Base-by-base conservation (phyloP, 1,140 invertebrate species). In the Drosophila melanica region DNA sequence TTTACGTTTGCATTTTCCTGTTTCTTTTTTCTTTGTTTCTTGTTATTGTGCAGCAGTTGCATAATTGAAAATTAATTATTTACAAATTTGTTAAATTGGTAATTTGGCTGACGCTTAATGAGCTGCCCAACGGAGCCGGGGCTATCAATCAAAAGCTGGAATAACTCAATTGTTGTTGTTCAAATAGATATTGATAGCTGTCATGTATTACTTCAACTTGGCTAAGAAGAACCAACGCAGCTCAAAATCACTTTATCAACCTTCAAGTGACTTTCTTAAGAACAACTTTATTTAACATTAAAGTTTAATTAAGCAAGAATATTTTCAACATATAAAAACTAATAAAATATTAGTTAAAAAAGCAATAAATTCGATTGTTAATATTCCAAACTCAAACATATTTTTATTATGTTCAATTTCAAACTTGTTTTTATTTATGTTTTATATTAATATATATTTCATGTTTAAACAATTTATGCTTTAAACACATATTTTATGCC, bases 31-130 rank as follows among this genome's bases (percentile, higher is more conserved):
- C 11, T 23, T 45, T 16, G 10, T 30, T 55, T 10, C 35, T 68
- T 57, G 75, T 74, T 33, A 30, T 75, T 54, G 47, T 63, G 27
- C 39, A 68, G 39, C 75, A 73, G 67, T 79, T 81, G 82, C 79
- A 86, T 86, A 86, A 86, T 86, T 86, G 84, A 87, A 89, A 89
- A 87, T 87, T 87, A 87, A 87, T 87, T 87, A 87, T 87, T 87
- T 70, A 87, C 72, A 87, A 89, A 35, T 35, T 35, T 35, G 33
- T 10, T 35, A 35, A 35, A 87, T 77, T 87, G 76, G 87, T 87
- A 86, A 86, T 81, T 81, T 86, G 75, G 54, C 71, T 69, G 30
- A 5, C 42, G 60, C 77, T 72, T 84, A 79, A 82, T 73, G 75
- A 65, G 80, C 27, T 10, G 11, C 33, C 9, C 27, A 0, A 9